Conservation (phyloP, 2,888 invertebrate genomes). For the Cephus spinipes region DNA sequence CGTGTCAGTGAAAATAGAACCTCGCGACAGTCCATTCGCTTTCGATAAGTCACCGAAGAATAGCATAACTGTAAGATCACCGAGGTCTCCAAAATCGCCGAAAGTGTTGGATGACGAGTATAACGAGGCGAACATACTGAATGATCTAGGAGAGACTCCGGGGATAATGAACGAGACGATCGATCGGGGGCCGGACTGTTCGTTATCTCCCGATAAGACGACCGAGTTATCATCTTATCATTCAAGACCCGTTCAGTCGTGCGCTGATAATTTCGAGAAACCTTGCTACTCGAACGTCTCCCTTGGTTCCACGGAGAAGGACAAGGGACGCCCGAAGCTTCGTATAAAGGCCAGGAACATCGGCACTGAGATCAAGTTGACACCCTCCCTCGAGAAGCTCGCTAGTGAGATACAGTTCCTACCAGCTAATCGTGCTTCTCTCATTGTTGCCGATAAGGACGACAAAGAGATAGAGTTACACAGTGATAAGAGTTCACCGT, state of each 20-base stretch:
- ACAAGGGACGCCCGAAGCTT: constrained; percentile 38
- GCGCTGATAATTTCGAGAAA: constrained; percentile 32
- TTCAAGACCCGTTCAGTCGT: constrained; percentile 23
- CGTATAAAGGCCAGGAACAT: constrained; percentile 35
- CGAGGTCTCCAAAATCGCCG: constrained; percentile 38
- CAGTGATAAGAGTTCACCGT: constrained; percentile 13
- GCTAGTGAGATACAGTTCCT: constrained; percentile 59
- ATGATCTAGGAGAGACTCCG: constrained; percentile 29
- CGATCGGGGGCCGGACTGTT: background rate
- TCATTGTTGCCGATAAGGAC: constrained; percentile 12
- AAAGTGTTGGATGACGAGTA: constrained; percentile 51
- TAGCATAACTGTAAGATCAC: background rate
- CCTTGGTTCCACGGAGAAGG: constrained; percentile 32
- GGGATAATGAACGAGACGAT: constrained; percentile 8
- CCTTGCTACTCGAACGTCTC: constrained; percentile 51
- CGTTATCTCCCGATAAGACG: constrained; percentile 40
- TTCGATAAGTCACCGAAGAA: constrained; percentile 34
- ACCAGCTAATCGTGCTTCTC: constrained; percentile 41
- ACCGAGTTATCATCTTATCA: constrained; percentile 27
- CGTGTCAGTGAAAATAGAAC: constrained; percentile 29
- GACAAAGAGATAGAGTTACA: constrained; percentile 1
- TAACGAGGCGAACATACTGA: constrained; percentile 55
- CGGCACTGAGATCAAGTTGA: constrained; percentile 43
- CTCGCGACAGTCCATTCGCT: constrained; percentile 23
- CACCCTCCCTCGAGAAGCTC: constrained; percentile 56